phyloP scores from a whole-genome alignment of 2,888 invertebrate genomes.

The Listrodromus nycthemerus region DNA sequence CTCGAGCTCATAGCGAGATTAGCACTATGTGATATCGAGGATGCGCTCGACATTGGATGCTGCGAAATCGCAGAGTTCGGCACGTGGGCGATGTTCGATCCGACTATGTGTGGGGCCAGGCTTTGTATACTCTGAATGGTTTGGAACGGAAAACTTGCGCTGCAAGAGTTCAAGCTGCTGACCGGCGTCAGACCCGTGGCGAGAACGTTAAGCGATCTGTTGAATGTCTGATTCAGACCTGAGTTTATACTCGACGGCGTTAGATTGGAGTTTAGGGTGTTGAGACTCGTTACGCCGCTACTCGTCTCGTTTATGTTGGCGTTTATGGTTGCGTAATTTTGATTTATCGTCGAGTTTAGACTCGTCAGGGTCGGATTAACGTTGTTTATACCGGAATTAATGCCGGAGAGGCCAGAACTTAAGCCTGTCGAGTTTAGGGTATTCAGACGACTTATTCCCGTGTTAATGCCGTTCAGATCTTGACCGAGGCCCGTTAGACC shows the following conservation, averaged over 20 bases:
- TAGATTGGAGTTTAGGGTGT: conserved; percentile 76
- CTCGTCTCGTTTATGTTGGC: conserved; percentile 77
- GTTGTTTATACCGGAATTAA: conserved; percentile 78
- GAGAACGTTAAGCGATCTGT: conserved; percentile 79
- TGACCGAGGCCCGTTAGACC: conserved; percentile 81
- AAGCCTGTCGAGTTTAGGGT: conserved; percentile 80
- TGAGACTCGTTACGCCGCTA: conserved; percentile 77
- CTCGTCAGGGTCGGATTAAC: conserved; percentile 80
- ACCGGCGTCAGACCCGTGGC: conserved; percentile 76
- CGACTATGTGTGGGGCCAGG: conserved; percentile 82
- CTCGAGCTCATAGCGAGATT: conserved; percentile 77
- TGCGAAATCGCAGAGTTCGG: conserved; percentile 77
- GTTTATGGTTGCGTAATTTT: conserved; percentile 80
- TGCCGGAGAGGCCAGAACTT: conserved; percentile 79
- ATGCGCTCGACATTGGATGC: conserved; percentile 75
- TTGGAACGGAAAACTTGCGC: conserved; percentile 82
- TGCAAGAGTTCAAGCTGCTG: conserved; percentile 75
- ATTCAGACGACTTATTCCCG: conserved; percentile 80
- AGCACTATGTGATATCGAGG: conserved; percentile 77
- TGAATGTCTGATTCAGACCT: conserved; percentile 77
- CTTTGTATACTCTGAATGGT: conserved; percentile 83
- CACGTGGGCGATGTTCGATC: conserved; percentile 80
- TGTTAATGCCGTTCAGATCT: conserved; percentile 81
- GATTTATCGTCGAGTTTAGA: conserved; percentile 80
- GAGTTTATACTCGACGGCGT: conserved; percentile 76